Evolutionary conservation across 2,797 vertebrate species (phyloP).

Genomic region (Cetoscarus ocellatus): DNA sequence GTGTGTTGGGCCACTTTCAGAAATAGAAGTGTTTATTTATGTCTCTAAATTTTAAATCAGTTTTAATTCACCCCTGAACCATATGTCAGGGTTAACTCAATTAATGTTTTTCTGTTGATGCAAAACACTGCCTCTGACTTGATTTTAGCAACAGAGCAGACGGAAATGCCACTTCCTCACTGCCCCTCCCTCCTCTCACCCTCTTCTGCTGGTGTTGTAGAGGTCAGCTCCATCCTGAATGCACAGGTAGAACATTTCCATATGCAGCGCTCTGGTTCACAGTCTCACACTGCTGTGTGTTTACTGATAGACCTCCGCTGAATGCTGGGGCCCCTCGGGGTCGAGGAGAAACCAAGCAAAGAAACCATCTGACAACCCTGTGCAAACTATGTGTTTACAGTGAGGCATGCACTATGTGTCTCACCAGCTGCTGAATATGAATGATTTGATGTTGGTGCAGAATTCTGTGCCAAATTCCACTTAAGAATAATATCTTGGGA

Average conservation of each 20-base stretch:
- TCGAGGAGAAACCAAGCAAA: conserved; percentile 57
- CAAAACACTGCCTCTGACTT: conserved; percentile 4
- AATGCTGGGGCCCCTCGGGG: conserved; percentile 57
- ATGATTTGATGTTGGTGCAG: conserved; percentile 37
- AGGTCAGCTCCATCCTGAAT: conserved; percentile 37
- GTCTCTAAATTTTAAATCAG: too few species aligned
- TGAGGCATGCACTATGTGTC: conserved; percentile 48
- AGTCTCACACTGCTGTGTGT: conserved; percentile 62
- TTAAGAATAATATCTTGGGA: conserved; percentile 36
- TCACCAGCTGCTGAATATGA: conserved; percentile 69
- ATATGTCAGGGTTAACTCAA: too few species aligned
- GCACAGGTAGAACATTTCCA: conserved; percentile 66
- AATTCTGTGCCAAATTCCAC: conserved; percentile 8
- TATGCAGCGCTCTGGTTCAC: conserved; percentile 48
- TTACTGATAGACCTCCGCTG: conserved; percentile 48
- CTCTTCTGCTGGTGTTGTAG: conserved; percentile 26
- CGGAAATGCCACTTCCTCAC: conserved; percentile 36
- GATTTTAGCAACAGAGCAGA: conserved; percentile 43
- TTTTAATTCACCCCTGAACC: too few species aligned
- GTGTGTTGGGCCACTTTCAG: too few species aligned
- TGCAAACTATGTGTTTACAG: conserved; percentile 82
- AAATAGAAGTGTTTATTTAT: too few species aligned
- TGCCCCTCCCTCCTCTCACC: neutral
- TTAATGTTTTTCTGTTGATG: too few species aligned
- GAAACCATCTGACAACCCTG: conserved; percentile 70